phyloP scores from a whole-genome alignment of 2,888 invertebrate species.

The Drosophila kanekoi region DNA sequence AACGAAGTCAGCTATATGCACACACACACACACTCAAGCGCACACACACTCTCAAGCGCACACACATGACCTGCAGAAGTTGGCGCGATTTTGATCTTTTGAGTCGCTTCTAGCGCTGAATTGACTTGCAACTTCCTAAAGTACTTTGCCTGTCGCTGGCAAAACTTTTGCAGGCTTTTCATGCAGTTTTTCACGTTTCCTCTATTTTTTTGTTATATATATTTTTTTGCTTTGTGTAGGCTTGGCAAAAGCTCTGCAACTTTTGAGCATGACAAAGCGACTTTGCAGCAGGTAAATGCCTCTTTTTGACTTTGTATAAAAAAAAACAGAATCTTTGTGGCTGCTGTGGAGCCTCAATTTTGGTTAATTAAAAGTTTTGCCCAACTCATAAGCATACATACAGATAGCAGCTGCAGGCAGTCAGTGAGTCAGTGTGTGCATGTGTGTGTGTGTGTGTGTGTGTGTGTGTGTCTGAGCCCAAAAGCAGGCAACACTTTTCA shows the following conservation, averaged over 20 bases:
- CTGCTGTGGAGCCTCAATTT: constrained; percentile 54
- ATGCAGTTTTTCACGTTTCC: constrained; percentile 20
- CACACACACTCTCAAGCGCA: not conserved
- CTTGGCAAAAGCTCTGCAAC: constrained; percentile 9
- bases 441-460: constrained; percentile 6
- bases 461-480: constrained; percentile 19
- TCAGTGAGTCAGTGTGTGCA: constrained; percentile 3
- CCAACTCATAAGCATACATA: constrained; percentile 39
- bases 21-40: not conserved
- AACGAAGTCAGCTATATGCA: not conserved
- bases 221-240: constrained; percentile 1
- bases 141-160: constrained; percentile 45
- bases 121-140: constrained; percentile 67
- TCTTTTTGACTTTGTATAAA: constrained; percentile 37
- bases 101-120: constrained; percentile 55
- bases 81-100: constrained; percentile 65
- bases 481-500: constrained; percentile 59
- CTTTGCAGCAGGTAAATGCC: constrained; percentile 36
- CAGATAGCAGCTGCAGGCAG: constrained; percentile 10
- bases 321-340: constrained; percentile 45
- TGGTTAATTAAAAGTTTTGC: constrained; percentile 68
- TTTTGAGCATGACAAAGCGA: constrained; percentile 17
- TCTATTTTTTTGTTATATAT: not conserved
- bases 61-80: constrained; percentile 15
- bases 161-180: constrained; percentile 30